Base-by-base conservation (phyloP, 2,113 vertebrate species). In the Terrapene triunguis region DNA sequence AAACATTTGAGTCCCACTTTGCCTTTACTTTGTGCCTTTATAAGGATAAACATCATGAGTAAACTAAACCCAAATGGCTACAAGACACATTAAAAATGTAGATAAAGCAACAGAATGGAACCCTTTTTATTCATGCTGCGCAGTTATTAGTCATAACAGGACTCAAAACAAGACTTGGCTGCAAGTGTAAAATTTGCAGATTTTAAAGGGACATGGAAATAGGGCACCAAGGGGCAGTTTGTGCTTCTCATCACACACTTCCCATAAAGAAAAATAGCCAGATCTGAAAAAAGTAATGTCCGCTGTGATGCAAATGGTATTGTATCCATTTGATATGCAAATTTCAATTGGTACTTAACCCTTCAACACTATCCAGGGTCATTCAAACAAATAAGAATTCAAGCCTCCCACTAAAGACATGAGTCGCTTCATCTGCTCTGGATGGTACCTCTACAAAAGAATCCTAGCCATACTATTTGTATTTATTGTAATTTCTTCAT, bases 51-150 rank as follows among this genome's bases (percentile, higher is more conserved):
- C 29, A 62, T 5, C 69, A 3, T 48, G 89, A 88, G 62, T 89
- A 95, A 97, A 96, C 24, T 78, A 65, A 95, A 96, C 82, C 85
- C 88, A 95, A 84, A 97, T 89, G 84, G 80, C 48, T 55, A 59
- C 13, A 24, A 69, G 74, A 51, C 35, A 35, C 54, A 57, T 76
- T 48, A 4, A 51, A 82, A 86, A 85, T 29, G 22, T 19, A 21
- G 21, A 42, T 42, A 88, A 92, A 84, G 10, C 4, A 89, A 47
- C 1, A 87, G 48, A 85, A 90, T 4, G 53, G 29, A 87, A 89
- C 0, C 2, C 1, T 12, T 89, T 81, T 62, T 48, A 80, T 91
- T 91, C 50, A 69, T 51, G 44, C n/a, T 90, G 38, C 11, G 54
- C 17, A 4, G 69, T 14, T 87, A 72, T 32, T 87, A 65, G n/a